Evolutionary conservation across 1,140 invertebrate species (phyloP), one percentile per base, ranked within the genome.

Genomic region (Philotrypesis tridentata): DNA sequence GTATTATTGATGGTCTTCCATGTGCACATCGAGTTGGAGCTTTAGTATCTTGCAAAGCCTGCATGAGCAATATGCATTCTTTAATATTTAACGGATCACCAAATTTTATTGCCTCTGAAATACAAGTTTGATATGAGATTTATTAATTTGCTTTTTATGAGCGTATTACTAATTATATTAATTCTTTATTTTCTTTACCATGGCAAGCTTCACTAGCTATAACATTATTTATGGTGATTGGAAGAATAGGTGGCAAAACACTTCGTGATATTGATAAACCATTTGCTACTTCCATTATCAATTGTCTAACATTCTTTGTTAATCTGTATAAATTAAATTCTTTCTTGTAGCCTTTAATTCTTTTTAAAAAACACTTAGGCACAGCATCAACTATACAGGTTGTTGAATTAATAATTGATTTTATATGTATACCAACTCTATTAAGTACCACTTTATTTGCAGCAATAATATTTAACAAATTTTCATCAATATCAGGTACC

Each of bases 161-260:
- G 6, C 1, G 17, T 55, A 55, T 55, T 17, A 55, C 17, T 17
- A 21, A 55, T 6, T 5, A 14, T 55, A 21, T 55, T 55, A 21
- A 21, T 55, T n/a, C 48, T 55, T 27, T 65, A 71, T 81, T 21
- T 7, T 25, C 8, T 14, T 21, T 90, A 92, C 91, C 90, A 73
- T 87, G 90, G 84, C 91, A 92, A 67, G 91, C 91, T 85, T 92
- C 90, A 8, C 87, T 88, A 37, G 91, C 90, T 55, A 92, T 89
- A 7, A 88, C 90, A 70, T 89, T 87, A 82, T 90, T 88, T 76
- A 92, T 90, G 9, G 88, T 86, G 68, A 84, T 71, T 17, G 91
- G 91, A 33, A 92, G 82, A 85, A 87, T 78, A 25, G 82, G 82
- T 48, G 55, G 67, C 31, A 85, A 80, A 60, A 65, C 37, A 79